Percentiles rank a stretch among this genome's conserved stretches.
Evolutionary conservation across 2,113 vertebrate species (phyloP).

Genomic region (Alectura lathami): DNA sequence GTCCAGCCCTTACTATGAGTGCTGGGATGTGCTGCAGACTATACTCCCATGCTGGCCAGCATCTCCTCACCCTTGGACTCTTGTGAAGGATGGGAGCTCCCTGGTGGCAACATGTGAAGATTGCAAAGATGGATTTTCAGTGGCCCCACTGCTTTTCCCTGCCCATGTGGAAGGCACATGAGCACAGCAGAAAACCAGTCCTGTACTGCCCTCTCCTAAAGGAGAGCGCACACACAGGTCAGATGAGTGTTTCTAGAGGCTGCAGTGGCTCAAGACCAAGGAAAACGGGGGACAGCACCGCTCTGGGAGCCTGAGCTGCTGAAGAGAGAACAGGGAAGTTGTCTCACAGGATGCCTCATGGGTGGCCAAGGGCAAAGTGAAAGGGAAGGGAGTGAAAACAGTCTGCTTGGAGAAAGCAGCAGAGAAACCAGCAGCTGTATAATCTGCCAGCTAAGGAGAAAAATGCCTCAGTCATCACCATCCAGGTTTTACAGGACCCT

Average conservation of each 20-base stretch:
- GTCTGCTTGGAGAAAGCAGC: not conserved
- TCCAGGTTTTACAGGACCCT: not conserved
- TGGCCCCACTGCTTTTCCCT: not conserved
- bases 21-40: accelerated
- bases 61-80: not conserved
- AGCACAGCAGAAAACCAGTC: not conserved
- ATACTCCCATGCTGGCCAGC: not conserved
- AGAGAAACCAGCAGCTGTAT: not conserved
- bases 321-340: not conserved
- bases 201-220: not conserved
- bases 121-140: not conserved
- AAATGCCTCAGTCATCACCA: not conserved
- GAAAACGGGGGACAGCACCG: not conserved
- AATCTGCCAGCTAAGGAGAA: not conserved
- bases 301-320: accelerated
- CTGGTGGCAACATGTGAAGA: conserved; percentile 19
- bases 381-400: not conserved
- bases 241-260: not conserved
- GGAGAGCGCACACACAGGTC: not conserved
- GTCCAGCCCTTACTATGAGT: not conserved
- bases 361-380: not conserved
- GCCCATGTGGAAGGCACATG: not conserved
- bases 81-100: conserved; percentile 15
- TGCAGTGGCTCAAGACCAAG: not conserved
- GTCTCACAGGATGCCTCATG: not conserved